Base-by-base conservation (phyloP, 2,113 vertebrate species). In the Entelurus aequoreus region DNA sequence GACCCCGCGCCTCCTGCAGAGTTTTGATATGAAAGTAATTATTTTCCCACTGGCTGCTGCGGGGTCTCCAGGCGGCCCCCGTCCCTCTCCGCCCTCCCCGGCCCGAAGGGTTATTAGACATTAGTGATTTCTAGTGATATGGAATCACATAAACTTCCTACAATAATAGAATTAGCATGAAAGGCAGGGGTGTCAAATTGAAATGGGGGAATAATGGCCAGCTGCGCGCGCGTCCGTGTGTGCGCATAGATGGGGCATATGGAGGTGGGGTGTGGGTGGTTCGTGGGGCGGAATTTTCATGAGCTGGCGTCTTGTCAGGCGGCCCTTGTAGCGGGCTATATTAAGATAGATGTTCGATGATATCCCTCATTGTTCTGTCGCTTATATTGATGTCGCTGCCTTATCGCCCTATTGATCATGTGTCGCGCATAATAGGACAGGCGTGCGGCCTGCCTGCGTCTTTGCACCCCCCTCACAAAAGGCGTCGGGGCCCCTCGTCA, bases 391-490 rank as follows among this genome's bases (percentile, higher is more conserved):
- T 98, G 97, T 98, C 92, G 94, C 93, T 88, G 95, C 92, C 93
- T 98, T 99, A 99, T 99, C 97, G 95, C 91, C 93, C 97, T 97
- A 98, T 98, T 99, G 97, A 99, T 99, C 97, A 98, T 95, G 94
- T 97, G 97, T 99, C 95, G 94, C 92, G 92, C 91, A 94, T 98
- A 99, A 99, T 99, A 95, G 95, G 95, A 96, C 95, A 95, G 96
- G 94, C 94, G 94, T 92, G 91, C 85, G 63, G 55, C 86, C 77
- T 72, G 81, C 76, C 75, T 38, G 76, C 79, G 42, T 11, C 42
- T 42, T 9, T 46, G 93, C 92, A 91, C 35, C 48, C 42, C 46
- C 15, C 90, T 92, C 93, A 94, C 94, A 96, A 95, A 95, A 96
- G 55, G 94, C 93, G 92, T 74, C 76, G 6, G 93, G 91, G 93